Conservation (phyloP, 2,888 invertebrate genomes). For the Drosophila borealis region DNA sequence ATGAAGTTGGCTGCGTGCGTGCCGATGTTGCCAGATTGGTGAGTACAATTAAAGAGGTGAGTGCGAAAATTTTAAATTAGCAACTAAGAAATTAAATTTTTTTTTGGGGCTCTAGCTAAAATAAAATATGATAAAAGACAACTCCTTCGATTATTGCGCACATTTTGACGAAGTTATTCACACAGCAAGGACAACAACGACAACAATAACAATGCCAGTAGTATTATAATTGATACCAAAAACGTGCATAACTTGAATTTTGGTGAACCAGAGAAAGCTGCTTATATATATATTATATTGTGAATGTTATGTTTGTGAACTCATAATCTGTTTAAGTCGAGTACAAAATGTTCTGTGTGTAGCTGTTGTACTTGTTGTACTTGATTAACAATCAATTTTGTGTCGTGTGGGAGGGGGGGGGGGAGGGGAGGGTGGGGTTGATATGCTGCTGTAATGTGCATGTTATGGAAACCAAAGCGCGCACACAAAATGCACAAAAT, state of each 20-base stretch:
- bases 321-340: conserved; percentile 36
- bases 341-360: conserved; percentile 10
- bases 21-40: conserved; percentile 5
- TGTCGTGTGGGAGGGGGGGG: background rate
- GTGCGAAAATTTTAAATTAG: conserved; percentile 13
- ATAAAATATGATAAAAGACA: background rate
- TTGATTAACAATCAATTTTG: conserved; percentile 54
- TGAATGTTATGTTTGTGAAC: conserved; percentile 11
- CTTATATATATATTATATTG: background rate
- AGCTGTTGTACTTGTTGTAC: conserved; percentile 6
- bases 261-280: conserved; percentile 4
- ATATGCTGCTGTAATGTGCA: conserved; percentile 32
- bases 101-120: too few relatives aligned
- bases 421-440: background rate
- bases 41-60: background rate
- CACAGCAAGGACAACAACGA: background rate
- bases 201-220: background rate
- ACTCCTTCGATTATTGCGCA: background rate
- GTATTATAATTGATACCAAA: conserved; percentile 27
- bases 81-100: too few relatives aligned
- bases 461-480: conserved; percentile 64
- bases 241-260: conserved; percentile 27
- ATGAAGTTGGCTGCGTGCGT: conserved; percentile 9
- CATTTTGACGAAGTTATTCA: background rate
- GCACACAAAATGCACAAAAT: conserved; percentile 46